Percentiles rank a stretch among this genome's conserved stretches.
These are phyloP conservation scores for Drosophila lacicola DNA, from an alignment of 2,888 invertebrate genomes.

Conservation along the genomic window DNA sequence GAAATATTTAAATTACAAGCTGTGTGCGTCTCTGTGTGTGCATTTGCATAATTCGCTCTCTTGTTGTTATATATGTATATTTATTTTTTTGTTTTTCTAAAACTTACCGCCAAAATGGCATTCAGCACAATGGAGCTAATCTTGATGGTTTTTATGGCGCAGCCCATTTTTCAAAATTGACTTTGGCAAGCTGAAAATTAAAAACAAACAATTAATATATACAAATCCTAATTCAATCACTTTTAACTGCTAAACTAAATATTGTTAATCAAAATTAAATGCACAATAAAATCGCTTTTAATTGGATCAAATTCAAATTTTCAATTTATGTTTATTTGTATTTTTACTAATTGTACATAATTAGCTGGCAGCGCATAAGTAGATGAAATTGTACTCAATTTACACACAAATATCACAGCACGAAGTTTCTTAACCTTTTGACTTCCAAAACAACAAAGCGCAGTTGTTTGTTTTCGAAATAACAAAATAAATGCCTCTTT, in stretches of 20 bases:
- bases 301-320: slow-evolving; percentile 23
- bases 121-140: slow-evolving; percentile 76
- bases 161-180: slow-evolving; percentile 75
- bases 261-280: too few relatives aligned
- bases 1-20: slow-evolving; percentile 15
- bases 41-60: slow-evolving; percentile 12
- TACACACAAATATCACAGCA: slow-evolving; percentile 34
- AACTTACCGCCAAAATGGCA: slow-evolving; percentile 82
- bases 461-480: slow-evolving; percentile 44
- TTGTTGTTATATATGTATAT: slow-evolving; percentile 14
- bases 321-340: slow-evolving; percentile 14
- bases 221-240: background rate
- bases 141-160: slow-evolving; percentile 78
- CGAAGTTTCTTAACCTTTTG: slow-evolving; percentile 68
- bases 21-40: background rate
- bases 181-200: slow-evolving; percentile 26
- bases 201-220: slow-evolving; percentile 10
- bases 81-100: background rate
- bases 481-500: slow-evolving; percentile 42
- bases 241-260: too few relatives aligned
- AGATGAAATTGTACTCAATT: slow-evolving; percentile 1
- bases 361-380: slow-evolving; percentile 26
- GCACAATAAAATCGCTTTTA: background rate
- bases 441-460: slow-evolving; percentile 41
- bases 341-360: slow-evolving; percentile 22